Percentiles rank a stretch among this genome's conserved stretches.
Conservation (phyloP, 1,140 invertebrate genomes). For the Callitettix versicolor region DNA sequence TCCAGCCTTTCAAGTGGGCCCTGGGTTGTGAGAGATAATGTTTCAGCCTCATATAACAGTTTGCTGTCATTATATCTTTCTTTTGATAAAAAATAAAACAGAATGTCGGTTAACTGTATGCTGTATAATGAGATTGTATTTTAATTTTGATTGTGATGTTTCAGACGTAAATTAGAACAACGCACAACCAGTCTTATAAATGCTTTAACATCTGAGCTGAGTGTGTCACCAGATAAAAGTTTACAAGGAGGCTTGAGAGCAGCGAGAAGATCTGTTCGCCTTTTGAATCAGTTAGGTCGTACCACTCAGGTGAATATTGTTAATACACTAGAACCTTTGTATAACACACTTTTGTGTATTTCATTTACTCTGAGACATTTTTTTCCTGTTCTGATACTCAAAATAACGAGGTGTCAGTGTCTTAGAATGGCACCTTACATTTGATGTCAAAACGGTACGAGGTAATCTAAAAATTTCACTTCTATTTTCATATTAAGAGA, state of each 20-base stretch:
- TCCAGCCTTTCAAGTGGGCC: too few relatives aligned
- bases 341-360: too few relatives aligned
- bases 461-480: too few relatives aligned
- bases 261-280: slow-evolving; percentile 69
- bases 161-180: slow-evolving; percentile 51
- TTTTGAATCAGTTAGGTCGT: slow-evolving; percentile 78
- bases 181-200: slow-evolving; percentile 69
- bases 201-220: slow-evolving; percentile 78
- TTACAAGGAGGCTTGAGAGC: slow-evolving; percentile 86
- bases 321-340: too few relatives aligned
- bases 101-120: neutral
- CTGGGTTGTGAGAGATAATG: too few relatives aligned
- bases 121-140: neutral
- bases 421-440: too few relatives aligned
- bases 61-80: neutral
- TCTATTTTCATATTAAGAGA: too few relatives aligned
- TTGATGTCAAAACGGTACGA: too few relatives aligned
- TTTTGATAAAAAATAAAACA: neutral
- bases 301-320: slow-evolving; percentile 43
- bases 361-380: too few relatives aligned
- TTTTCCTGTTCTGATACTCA: too few relatives aligned
- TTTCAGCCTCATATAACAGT: too few relatives aligned
- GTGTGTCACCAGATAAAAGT: slow-evolving; percentile 77
- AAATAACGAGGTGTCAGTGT: too few relatives aligned
- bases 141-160: slow-evolving; percentile 5